Evolutionary conservation across 2,113 vertebrate genomes (phyloP), one percentile per base, ranked within the genome.

Genomic region (Phylloscopus trochiloides): DNA sequence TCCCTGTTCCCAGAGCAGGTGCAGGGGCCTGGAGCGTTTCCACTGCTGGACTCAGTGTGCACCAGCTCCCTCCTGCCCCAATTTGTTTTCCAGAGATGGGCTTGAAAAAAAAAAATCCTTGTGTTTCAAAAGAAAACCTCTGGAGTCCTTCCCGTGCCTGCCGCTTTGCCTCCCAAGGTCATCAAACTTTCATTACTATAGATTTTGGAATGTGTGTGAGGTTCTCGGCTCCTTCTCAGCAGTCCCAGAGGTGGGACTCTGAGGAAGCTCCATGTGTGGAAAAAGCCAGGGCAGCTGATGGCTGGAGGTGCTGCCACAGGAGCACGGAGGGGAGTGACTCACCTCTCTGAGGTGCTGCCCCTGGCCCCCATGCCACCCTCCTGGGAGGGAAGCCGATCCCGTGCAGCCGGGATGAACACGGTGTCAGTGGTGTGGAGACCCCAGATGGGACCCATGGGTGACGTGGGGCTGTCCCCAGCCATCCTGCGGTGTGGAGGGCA

Each of bases 131-230:
- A 79, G 78, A 76, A 95, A 95, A 74, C 36, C 79, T 82, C 91
- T 59, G 40, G 91, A 94, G 95, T 71, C 72, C 40, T 90, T 66
- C 59, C 40, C 14, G 18, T 20, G 79, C 94, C 67, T 96, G 72
- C 79, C 0, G 0, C 14, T 94, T 94, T 96, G 79, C 68, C 59
- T 94, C 71, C 88, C 91, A 96, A 96, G 92, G 95, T 96, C 86
- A 94, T 94, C 82, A 96, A 80, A 92, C 55, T 92, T 95, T 88
- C 43, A 94, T 93, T 59, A 86, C 79, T 94, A 34, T 96, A 80
- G 95, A 71, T 92, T 97, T 97, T 94, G 71, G 83, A 91, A 80
- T 55, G 72, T 10, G 0, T 25, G 40, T 10, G 74, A 90, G 92
- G 54, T 75, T 93, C 74, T 90, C 0, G 0, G 62, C 79, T 86